Evolutionary conservation across 2,797 vertebrate genomes (phyloP).

Genomic region (Enteromius radiatus): DNA sequence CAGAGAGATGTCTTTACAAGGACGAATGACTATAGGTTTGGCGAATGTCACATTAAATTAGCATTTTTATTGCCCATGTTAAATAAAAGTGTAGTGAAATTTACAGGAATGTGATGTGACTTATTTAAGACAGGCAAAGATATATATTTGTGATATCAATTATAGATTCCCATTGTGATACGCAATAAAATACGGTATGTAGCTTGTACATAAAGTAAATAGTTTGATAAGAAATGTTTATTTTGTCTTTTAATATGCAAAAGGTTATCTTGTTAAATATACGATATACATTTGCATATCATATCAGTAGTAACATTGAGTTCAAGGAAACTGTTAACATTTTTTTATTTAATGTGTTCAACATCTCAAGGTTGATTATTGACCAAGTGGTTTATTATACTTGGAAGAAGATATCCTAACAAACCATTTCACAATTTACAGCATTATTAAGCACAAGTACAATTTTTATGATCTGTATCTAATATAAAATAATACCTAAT

Average conservation of each 20-base stretch:
- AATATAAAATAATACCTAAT: not conserved
- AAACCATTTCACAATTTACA: not conserved
- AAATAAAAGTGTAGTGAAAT: conserved; percentile 5
- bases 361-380: not conserved
- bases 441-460: not conserved
- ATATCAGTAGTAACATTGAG: not conserved
- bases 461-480: not conserved
- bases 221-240: not conserved
- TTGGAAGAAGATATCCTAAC: not conserved
- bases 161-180: not conserved
- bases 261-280: not conserved
- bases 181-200: not conserved
- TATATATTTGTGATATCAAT: not conserved
- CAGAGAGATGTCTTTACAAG: conserved; percentile 8
- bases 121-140: not conserved
- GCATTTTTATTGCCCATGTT: not conserved
- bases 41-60: not conserved
- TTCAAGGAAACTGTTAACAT: not conserved
- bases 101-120: not conserved
- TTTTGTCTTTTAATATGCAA: not conserved
- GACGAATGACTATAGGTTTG: not conserved
- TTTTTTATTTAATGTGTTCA: not conserved
- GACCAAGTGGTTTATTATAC: not conserved
- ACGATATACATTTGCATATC: not conserved
- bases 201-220: not conserved